phyloP scores from a whole-genome alignment of 2,888 invertebrate species.

The Dexiosoma caninum region DNA sequence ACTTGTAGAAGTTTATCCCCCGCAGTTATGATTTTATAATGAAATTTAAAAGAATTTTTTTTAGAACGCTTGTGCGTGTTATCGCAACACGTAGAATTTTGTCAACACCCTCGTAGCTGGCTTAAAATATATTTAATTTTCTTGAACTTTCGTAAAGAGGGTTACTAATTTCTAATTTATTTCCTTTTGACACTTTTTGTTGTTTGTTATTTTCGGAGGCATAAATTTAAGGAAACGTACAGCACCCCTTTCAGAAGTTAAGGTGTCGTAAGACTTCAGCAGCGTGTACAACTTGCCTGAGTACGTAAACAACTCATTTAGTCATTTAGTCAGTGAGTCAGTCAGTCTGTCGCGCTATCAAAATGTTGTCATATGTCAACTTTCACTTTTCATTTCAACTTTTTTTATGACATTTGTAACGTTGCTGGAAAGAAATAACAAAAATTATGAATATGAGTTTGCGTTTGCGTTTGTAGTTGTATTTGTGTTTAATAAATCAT shows the following conservation, averaged over 20 bases:
- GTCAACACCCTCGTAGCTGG: neutral
- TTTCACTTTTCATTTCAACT: neutral
- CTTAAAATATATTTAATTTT: neutral
- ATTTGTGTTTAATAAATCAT: slow-evolving; percentile 30
- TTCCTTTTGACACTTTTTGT: neutral
- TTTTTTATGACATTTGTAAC: neutral
- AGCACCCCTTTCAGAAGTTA: neutral
- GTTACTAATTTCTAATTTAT: neutral
- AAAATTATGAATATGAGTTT: neutral
- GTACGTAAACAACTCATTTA: neutral
- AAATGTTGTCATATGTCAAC: neutral
- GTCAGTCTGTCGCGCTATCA: too few species aligned
- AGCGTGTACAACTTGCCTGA: neutral
- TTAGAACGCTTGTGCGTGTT: too few species aligned
- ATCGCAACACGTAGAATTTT: too few species aligned
- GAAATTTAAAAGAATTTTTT: too few species aligned
- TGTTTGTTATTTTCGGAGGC: neutral
- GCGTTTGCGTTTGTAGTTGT: too few species aligned
- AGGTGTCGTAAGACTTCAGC: neutral
- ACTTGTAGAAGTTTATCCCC: too few species aligned
- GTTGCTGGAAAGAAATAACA: neutral
- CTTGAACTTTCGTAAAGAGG: neutral
- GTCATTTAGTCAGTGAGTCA: neutral
- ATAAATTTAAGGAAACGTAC: neutral
- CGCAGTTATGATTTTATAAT: too few species aligned